phyloP scores from a whole-genome alignment of 2,797 vertebrate species.

The Lithobates pipiens region DNA sequence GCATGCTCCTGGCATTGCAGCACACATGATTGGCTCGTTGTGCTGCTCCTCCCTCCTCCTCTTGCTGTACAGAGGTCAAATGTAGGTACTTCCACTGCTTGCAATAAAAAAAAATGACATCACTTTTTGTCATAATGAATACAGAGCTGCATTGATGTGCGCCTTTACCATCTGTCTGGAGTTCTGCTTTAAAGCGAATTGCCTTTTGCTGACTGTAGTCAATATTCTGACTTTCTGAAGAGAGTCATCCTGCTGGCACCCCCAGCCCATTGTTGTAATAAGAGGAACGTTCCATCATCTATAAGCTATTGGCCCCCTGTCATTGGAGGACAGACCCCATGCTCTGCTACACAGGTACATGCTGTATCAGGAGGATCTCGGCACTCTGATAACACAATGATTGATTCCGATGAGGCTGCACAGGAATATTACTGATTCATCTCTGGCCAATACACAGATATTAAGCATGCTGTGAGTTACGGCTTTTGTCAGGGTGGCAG shows the following conservation, averaged over 20 bases:
- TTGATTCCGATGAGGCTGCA: constrained; percentile 51
- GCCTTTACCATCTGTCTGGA: too few species aligned
- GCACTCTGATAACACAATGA: constrained; percentile 54
- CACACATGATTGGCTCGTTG: too few species aligned
- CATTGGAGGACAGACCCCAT: not conserved
- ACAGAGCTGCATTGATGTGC: too few species aligned
- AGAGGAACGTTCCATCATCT: not conserved
- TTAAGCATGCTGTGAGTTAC: constrained; percentile 41
- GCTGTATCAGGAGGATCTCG: constrained; percentile 1
- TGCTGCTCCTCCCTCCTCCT: too few species aligned
- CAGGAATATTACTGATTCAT: constrained; percentile 43
- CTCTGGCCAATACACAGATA: constrained; percentile 60
- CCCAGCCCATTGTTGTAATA: not conserved
- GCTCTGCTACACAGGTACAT: not conserved
- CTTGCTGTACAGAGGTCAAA: too few species aligned
- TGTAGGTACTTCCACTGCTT: too few species aligned
- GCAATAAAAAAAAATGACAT: too few species aligned
- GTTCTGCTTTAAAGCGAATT: too few species aligned
- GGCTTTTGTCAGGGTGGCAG: constrained; percentile 48
- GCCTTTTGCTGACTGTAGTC: too few species aligned
- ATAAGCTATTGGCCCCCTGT: not conserved
- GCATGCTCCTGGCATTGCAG: too few species aligned
- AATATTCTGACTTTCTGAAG: not conserved
- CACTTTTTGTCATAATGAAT: too few species aligned
- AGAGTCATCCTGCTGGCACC: not conserved